These are phyloP conservation scores for Synanceia verrucosa DNA, from an alignment of 2,797 vertebrate genomes.

Conservation along the genomic window DNA sequence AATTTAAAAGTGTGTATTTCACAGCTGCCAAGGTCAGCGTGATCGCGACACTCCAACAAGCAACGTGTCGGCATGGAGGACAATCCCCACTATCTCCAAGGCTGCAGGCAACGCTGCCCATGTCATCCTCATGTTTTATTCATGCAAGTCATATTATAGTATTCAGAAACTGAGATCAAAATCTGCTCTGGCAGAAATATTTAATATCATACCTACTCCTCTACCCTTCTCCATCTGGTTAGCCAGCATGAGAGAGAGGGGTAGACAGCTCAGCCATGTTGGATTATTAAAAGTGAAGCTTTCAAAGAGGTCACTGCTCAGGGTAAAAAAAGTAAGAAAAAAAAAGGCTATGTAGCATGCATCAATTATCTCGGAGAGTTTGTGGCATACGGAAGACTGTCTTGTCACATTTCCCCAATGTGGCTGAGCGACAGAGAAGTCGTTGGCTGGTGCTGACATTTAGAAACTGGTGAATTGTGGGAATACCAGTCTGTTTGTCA, in stretches of 20 bases:
- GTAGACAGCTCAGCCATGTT: slow-evolving; percentile 70
- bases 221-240: slow-evolving; percentile 75
- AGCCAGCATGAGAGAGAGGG: slow-evolving; percentile 63
- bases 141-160: slow-evolving; percentile 76
- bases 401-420: slow-evolving; percentile 77
- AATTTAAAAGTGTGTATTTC: slow-evolving; percentile 56
- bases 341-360: slow-evolving; percentile 64
- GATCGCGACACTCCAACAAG: slow-evolving; percentile 50
- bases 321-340: slow-evolving; percentile 19
- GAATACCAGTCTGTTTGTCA: slow-evolving; percentile 69
- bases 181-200: slow-evolving; percentile 81
- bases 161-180: slow-evolving; percentile 78
- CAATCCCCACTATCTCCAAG: slow-evolving; percentile 71
- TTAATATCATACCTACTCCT: slow-evolving; percentile 79
- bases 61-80: slow-evolving; percentile 58
- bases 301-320: slow-evolving; percentile 79
- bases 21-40: slow-evolving; percentile 70
- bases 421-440: slow-evolving; percentile 68
- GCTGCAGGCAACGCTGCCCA: slow-evolving; percentile 75
- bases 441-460: slow-evolving; percentile 78
- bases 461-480: slow-evolving; percentile 78
- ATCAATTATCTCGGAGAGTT: slow-evolving; percentile 81
- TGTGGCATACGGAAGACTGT: slow-evolving; percentile 68
- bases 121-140: slow-evolving; percentile 81
- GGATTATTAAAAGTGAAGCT: slow-evolving; percentile 81